Conservation (phyloP, 2,113 vertebrate genomes). For the Erpornis zantholeuca region DNA sequence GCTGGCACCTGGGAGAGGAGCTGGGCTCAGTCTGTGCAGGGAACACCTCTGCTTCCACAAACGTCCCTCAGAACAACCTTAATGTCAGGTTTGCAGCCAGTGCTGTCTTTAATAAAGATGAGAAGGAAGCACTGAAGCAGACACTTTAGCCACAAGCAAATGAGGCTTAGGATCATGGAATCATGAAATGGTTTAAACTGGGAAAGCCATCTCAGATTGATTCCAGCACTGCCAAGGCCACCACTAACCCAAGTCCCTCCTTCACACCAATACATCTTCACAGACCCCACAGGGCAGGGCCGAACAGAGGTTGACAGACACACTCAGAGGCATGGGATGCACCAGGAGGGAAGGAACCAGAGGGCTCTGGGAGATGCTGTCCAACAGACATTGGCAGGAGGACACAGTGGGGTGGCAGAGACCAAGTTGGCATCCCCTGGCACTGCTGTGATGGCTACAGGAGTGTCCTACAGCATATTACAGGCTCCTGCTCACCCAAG, state of each 20-base stretch:
- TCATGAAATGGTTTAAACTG: neutral
- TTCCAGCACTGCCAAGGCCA: neutral
- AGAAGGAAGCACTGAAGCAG: neutral
- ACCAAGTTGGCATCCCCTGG: fast-evolving
- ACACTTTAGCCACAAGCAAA: neutral
- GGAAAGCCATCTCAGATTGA: fast-evolving
- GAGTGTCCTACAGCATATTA: neutral
- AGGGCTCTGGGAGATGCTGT: neutral
- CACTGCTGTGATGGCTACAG: fast-evolving
- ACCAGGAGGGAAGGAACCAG: neutral
- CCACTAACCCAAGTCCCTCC: neutral
- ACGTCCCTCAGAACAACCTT: neutral
- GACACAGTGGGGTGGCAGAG: neutral
- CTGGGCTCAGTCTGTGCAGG: fast-evolving
- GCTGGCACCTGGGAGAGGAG: neutral
- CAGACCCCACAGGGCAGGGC: neutral
- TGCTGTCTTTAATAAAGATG: neutral
- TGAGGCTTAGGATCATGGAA: neutral
- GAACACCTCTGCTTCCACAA: neutral
- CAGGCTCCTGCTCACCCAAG: neutral
- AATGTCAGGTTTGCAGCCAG: neutral
- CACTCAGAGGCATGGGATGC: fast-evolving
- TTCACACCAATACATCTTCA: neutral
- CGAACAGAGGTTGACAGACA: neutral
- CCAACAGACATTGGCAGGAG: fast-evolving